These are phyloP conservation scores for Aphelocoma californica DNA, from an alignment of 2,797 vertebrate species.

Conservation along the genomic window DNA sequence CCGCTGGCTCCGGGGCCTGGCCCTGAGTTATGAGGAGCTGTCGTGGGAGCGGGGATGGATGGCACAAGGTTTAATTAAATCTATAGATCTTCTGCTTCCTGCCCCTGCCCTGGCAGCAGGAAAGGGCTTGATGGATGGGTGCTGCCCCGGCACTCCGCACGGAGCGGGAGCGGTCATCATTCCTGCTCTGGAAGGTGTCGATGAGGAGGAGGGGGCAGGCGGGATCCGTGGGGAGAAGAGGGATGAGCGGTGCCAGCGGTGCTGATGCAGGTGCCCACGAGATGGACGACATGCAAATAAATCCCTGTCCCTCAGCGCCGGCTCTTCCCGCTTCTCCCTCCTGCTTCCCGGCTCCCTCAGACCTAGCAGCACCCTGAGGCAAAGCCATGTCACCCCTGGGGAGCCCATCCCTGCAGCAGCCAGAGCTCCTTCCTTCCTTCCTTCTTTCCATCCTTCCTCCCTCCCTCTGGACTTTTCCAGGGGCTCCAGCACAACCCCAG, in stretches of 20 bases:
- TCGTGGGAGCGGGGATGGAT: conserved; percentile 11
- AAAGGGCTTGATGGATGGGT: conserved; percentile 41
- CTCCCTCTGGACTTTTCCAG: neutral
- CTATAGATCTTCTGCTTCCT: conserved; percentile 74
- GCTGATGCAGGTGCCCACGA: neutral
- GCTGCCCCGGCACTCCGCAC: neutral
- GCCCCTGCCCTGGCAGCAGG: conserved; percentile 11
- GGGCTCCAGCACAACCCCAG: neutral
- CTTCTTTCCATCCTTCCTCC: neutral
- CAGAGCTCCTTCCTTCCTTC: neutral
- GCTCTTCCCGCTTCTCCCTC: neutral
- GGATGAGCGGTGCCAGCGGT: neutral
- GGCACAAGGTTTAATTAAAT: conserved; percentile 77
- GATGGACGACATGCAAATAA: neutral
- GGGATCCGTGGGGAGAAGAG: neutral
- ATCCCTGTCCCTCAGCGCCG: rapidly evolving
- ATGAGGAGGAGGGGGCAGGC: neutral
- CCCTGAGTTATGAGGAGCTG: conserved; percentile 35
- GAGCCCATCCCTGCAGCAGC: neutral
- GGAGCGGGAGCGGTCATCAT: neutral
- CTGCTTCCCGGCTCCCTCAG: rapidly evolving
- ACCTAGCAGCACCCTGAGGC: neutral
- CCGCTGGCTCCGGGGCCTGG: neutral
- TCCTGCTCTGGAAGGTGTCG: neutral
- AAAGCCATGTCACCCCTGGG: rapidly evolving